Base-by-base conservation (phyloP, 2,888 invertebrate species). In the Epicampocera succincta region DNA sequence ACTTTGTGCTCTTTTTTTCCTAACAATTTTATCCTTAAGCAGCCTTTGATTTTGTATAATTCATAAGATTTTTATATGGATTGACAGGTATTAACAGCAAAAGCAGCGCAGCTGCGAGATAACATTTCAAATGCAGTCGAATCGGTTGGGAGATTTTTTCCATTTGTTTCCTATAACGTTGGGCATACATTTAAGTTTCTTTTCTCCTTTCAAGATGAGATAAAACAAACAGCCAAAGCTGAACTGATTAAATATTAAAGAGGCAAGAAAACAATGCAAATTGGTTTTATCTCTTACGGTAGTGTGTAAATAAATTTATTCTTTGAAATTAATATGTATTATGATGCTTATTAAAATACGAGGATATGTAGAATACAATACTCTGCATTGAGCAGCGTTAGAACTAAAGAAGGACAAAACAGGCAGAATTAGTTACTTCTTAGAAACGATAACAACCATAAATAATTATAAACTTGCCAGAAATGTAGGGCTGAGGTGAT, bases 71-170 rank as follows among this genome's bases (percentile, higher is more conserved):
- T 80, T 63, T 66, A 46, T 68, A 63, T 54, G 80, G 77, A 82
- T 82, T 83, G 83, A 69, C 82, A 82, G 84, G 83, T 83, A 84
- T 84, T 83, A 80, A 56, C 54, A 71, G 42, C 74, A 78, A 44
- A 69, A 60, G 74, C 66, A 74, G 13, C 38, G 40, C 42, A 61
- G 44, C 17, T 12, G 38, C 33, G 11, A 71, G 71, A 68, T 69
- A 76, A 63, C 15, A 77, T 63, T 56, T 56, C 40, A 42, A 9
- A 15, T 75, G 40, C 4, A 44, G n/a, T 68, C 5, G 25, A 4
- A 29, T 25, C 15, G 42, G 60, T 21, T 58, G 5, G 33, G 9
- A 74, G 17, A 50, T 21, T 9, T 15, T 46, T 63, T 40, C 15
- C 25, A 19, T 40, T 50, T 46, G 8, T 13, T 65, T 48, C 38